Conservation (phyloP, 2,113 vertebrate species). For the Chloebia gouldiae region DNA sequence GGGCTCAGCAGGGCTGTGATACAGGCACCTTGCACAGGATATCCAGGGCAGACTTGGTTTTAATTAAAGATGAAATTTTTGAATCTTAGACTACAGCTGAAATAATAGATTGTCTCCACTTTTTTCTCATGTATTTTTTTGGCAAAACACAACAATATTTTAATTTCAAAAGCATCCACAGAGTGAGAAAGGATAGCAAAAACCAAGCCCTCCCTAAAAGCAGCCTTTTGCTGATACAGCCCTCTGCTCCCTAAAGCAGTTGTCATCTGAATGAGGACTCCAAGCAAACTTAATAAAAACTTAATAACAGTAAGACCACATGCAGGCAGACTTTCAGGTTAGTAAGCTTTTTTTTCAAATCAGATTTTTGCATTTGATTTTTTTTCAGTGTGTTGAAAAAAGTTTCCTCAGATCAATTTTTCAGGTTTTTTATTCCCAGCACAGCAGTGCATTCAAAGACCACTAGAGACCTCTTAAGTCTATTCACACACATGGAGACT, state of each 20-base stretch:
- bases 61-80: not conserved
- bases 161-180: not conserved
- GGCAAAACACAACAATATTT: not conserved
- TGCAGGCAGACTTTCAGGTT: not conserved
- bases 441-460: not conserved
- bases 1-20: not conserved
- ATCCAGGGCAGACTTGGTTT: not conserved
- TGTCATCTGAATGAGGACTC: not conserved
- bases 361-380: not conserved
- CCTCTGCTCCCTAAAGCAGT: not conserved
- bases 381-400: not conserved
- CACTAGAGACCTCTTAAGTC: not conserved
- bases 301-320: not conserved
- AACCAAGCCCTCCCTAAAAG: not conserved
- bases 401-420: not conserved
- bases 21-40: not conserved
- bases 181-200: not conserved
- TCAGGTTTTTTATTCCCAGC: not conserved
- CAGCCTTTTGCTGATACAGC: not conserved
- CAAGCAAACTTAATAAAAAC: not conserved
- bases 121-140: fast-evolving
- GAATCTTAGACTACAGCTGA: not conserved
- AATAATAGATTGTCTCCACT: not conserved
- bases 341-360: not conserved
- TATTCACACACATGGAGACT: not conserved